Evolutionary conservation across 2,888 invertebrate genomes (phyloP).

Genomic region (Branchinecta sandiegonensis): DNA sequence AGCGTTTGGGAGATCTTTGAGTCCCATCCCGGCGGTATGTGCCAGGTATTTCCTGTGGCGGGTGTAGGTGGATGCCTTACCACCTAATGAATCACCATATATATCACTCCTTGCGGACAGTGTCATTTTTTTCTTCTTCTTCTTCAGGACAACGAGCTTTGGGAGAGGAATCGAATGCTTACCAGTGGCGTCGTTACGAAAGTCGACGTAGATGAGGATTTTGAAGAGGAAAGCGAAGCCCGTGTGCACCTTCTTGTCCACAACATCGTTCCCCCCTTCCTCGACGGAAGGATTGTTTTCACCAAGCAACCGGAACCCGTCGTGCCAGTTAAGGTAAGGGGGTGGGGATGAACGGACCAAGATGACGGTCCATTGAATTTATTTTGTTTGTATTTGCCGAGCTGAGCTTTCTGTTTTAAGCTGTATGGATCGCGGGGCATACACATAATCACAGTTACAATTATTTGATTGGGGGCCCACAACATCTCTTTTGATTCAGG

Average conservation of each 20-base stretch:
- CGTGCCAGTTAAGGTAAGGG: constrained; percentile 61
- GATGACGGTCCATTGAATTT: not conserved
- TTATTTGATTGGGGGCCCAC: no score
- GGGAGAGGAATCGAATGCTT: constrained; percentile 96
- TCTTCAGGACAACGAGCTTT: constrained; percentile 75
- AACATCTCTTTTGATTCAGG: no score
- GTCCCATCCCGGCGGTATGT: no score
- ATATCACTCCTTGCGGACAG: no score
- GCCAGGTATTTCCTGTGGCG: no score
- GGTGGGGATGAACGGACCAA: no score
- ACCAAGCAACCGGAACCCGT: constrained; percentile 98
- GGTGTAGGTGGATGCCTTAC: no score
- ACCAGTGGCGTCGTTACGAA: constrained; percentile 85
- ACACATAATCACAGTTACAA: no score
- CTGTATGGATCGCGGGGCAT: no score
- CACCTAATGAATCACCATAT: no score
- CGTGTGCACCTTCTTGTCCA: constrained; percentile 90
- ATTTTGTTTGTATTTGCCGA: constrained; percentile 20
- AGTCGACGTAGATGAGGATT: constrained; percentile 73
- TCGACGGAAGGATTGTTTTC: constrained; percentile 96
- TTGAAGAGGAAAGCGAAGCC: constrained; percentile 88
- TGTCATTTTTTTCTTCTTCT: constrained; percentile 17
- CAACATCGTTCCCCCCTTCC: constrained; percentile 95
- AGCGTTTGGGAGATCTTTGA: no score
- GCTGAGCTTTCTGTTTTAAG: no score